These are phyloP conservation scores for Oplegnathus fasciatus DNA, from an alignment of 2,113 vertebrate species.

Conservation along the genomic window DNA sequence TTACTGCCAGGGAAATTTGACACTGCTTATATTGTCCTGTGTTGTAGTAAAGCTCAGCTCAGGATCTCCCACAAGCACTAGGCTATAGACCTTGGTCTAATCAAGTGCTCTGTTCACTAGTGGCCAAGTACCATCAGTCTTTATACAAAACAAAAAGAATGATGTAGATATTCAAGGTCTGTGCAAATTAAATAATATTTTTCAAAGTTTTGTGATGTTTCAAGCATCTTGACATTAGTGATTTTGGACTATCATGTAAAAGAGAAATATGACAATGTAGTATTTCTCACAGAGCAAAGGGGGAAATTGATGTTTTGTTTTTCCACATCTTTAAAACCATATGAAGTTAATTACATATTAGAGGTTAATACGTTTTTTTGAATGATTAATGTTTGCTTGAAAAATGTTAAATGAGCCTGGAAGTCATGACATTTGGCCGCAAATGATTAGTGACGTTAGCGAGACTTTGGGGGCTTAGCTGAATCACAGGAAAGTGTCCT, in stretches of 20 bases:
- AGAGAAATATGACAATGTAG: not conserved
- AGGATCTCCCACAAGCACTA: constrained; percentile 52
- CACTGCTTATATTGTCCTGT: constrained; percentile 60
- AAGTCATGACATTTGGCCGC: constrained; percentile 36
- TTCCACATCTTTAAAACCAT: not conserved
- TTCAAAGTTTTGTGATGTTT: constrained; percentile 31
- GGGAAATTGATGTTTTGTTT: not conserved
- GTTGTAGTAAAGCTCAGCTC: constrained; percentile 60
- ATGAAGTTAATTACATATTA: not conserved
- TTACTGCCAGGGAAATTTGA: constrained; percentile 70
- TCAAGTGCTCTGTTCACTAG: constrained; percentile 59
- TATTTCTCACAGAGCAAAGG: not conserved
- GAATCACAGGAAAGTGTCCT: constrained; percentile 36
- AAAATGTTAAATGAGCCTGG: constrained; percentile 17
- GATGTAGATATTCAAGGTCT: constrained; percentile 36
- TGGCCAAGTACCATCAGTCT: constrained; percentile 31
- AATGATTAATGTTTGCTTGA: not conserved
- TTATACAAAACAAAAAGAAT: constrained; percentile 39
- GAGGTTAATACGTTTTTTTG: not conserved
- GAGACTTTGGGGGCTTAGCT: constrained; percentile 27
- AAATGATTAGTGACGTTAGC: constrained; percentile 30
- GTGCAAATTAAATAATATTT: constrained; percentile 43
- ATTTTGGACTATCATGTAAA: constrained; percentile 1
- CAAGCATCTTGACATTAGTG: constrained; percentile 22
- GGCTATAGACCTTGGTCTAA: constrained; percentile 58